Base-by-base conservation (phyloP, 2,888 invertebrate genomes). In the Atethmia centrago region DNA sequence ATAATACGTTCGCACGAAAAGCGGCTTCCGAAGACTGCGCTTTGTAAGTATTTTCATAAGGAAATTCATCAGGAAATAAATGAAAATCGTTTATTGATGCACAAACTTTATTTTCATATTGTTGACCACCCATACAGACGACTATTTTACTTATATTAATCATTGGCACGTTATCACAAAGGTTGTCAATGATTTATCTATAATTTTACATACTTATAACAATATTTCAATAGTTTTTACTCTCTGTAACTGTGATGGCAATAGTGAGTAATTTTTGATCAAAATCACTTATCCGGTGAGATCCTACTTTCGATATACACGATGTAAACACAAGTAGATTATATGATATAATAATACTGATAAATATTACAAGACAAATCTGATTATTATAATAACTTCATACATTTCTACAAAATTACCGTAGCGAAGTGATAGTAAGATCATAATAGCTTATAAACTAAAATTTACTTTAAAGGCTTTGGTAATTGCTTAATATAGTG, bases 111-210 rank as follows among this genome's bases (percentile, higher is more conserved):
- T 90, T 91, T 88, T 86, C 71, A 80, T 79, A 87, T 85, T 77
- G 79, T 85, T 88, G 84, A 88, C 86, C 87, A 85, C 87, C 83
- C 77, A 80, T 88, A 85, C 82, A 85, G 79, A 80, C 65, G 80
- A 85, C 85, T 89, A 87, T 87, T 89, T 88, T 87, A 88, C 92
- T 95, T 94, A 93, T 74, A 88, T 88, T 94, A 95, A 95, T 96
- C 96, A 96, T 96, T 96, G 96, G 96, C 96, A 96, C 96, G 93
- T 94, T 96, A 96, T 96, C 96, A 96, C 96, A 96, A 94, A 94
- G 92, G 90, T 94, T 93, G 95, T 94, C 96, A 96, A 96, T 96
- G 96, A 96, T 96, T 90, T 88, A 83, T 79, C 42, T 64, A 79
- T 83, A 82, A 87, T 88, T 89, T 87, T 82, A 88, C 79, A 84